Evolutionary conservation across 2,888 invertebrate genomes (phyloP).

Genomic region (Chaetogeoica ovagalla): DNA sequence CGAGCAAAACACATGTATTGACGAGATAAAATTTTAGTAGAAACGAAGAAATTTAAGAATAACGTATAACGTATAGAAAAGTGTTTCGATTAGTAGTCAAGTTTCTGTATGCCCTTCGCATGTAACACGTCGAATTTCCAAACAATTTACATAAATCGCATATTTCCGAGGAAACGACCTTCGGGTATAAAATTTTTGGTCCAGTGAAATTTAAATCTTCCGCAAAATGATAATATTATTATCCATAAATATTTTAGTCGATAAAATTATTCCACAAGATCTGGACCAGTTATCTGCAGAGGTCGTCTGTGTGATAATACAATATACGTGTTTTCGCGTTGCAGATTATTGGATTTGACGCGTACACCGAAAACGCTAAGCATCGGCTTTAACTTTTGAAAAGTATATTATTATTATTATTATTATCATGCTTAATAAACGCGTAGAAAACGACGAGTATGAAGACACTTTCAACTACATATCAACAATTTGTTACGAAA

Average conservation of each 20-base stretch:
- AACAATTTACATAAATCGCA: background rate
- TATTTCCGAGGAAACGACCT: background rate
- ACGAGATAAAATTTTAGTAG: too few species aligned
- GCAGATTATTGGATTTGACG: background rate
- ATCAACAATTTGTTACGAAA: too few species aligned
- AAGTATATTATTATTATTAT: too few species aligned
- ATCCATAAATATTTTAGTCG: background rate
- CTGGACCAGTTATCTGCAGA: background rate
- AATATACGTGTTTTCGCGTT: constrained; percentile 1
- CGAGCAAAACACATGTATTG: too few species aligned
- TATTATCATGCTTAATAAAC: too few species aligned
- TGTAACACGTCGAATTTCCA: background rate
- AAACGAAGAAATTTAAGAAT: background rate
- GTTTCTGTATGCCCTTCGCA: too few species aligned
- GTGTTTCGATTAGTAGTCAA: background rate
- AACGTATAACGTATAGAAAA: background rate
- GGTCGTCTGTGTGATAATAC: background rate
- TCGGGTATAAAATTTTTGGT: background rate
- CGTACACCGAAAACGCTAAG: background rate
- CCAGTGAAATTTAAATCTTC: background rate
- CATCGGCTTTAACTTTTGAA: too few species aligned
- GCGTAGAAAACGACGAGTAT: too few species aligned
- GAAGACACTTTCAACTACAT: too few species aligned
- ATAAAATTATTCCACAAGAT: background rate
- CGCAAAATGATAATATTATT: background rate